Evolutionary conservation across 1,140 invertebrate species (phyloP).

Genomic region (Thalassaphorura encarpata): DNA sequence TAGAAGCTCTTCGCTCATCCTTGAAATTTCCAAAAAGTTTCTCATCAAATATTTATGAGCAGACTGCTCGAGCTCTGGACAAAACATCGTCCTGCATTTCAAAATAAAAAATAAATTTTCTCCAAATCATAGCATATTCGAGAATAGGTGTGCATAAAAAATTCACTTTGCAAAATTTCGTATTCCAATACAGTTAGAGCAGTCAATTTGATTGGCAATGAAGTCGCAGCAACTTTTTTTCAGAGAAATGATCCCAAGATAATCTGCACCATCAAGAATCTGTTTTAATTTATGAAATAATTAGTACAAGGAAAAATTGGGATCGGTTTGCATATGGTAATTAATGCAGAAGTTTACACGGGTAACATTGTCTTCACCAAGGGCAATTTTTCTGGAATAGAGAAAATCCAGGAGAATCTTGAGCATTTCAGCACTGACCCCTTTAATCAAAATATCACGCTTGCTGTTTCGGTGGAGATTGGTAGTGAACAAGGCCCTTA

Average conservation of each 20-base stretch:
- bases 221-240: constrained; percentile 66
- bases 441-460: constrained; percentile 59
- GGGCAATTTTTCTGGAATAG: constrained; percentile 58
- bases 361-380: constrained; percentile 64
- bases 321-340: too few relatives aligned
- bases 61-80: constrained; percentile 54
- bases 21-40: constrained; percentile 58
- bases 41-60: constrained; percentile 59
- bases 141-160: background rate
- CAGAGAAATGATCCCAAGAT: constrained; percentile 65
- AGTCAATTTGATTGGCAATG: constrained; percentile 50
- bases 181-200: constrained; percentile 70
- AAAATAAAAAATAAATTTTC: background rate
- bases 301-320: too few relatives aligned
- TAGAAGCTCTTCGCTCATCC: constrained; percentile 59
- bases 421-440: constrained; percentile 62
- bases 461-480: constrained; percentile 54
- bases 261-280: constrained; percentile 48
- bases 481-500: constrained; percentile 72
- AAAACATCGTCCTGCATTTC: constrained; percentile 40
- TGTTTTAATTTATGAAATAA: too few relatives aligned
- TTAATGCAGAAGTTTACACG: too few relatives aligned
- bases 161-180: constrained; percentile 57
- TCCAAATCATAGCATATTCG: background rate
- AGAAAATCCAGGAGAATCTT: constrained; percentile 66